Percentiles rank a stretch among this genome's conserved stretches.
phyloP scores from a whole-genome alignment of 2,888 invertebrate species.

The Eupithecia dodoneata region DNA sequence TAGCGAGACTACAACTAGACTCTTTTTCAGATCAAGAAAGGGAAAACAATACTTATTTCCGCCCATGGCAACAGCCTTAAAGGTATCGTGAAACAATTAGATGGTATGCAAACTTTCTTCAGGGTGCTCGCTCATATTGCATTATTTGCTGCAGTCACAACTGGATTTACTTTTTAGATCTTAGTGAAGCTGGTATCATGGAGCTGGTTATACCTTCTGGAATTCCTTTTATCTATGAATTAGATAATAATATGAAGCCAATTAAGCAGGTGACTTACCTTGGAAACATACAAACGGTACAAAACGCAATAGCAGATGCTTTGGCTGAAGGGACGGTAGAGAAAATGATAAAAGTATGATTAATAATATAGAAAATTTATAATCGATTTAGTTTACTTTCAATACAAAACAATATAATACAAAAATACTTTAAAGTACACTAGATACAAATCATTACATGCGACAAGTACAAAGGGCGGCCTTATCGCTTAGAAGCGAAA shows the following conservation, averaged over 20 bases:
- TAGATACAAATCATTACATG: too few relatives aligned
- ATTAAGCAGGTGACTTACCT: neutral
- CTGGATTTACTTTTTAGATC: neutral
- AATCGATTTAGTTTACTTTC: too few relatives aligned
- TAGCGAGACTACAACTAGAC: neutral
- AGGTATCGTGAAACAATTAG: constrained; percentile 1
- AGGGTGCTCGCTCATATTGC: neutral
- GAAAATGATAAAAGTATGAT: too few relatives aligned
- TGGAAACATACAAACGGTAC: neutral
- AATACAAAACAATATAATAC: too few relatives aligned
- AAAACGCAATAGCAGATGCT: neutral
- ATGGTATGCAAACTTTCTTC: neutral
- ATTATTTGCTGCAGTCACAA: neutral
- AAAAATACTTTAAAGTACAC: too few relatives aligned
- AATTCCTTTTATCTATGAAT: neutral
- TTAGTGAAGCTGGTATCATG: neutral
- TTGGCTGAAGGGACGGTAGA: neutral
- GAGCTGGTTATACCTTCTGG: neutral
- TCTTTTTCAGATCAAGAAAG: constrained; percentile 4
- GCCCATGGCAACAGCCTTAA: neutral
- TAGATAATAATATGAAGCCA: neutral
- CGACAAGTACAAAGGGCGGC: too few relatives aligned
- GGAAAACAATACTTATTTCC: neutral
- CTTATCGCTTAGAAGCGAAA: too few relatives aligned
- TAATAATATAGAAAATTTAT: too few relatives aligned